Evolutionary conservation across 2,888 invertebrate species (phyloP).

Genomic region (Sarcophaga variegata): DNA sequence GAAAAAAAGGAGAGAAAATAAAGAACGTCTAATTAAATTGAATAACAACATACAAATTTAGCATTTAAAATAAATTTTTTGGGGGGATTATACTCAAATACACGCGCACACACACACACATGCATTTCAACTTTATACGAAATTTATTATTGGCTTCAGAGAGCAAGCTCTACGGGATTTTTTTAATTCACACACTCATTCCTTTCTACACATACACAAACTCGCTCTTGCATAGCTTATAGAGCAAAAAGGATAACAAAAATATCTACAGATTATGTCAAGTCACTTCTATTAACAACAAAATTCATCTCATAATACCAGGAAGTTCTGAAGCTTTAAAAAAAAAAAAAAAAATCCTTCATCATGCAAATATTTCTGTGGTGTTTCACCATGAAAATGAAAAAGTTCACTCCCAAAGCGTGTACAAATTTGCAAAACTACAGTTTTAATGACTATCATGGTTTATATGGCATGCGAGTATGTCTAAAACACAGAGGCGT

Average conservation of each 20-base stretch:
- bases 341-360: conserved; percentile 35
- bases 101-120: background rate
- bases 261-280: conserved; percentile 54
- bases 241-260: background rate
- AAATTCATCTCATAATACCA: conserved; percentile 51
- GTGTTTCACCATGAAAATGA: conserved; percentile 24
- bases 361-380: conserved; percentile 61
- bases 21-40: conserved; percentile 66
- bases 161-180: conserved; percentile 56
- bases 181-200: too few species aligned
- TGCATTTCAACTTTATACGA: background rate
- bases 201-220: too few species aligned
- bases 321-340: conserved; percentile 15
- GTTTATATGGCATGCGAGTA: conserved; percentile 6
- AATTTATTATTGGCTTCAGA: conserved; percentile 63
- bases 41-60: conserved; percentile 38
- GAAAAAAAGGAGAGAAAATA: background rate
- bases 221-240: too few species aligned
- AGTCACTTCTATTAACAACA: conserved; percentile 61
- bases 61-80: conserved; percentile 19
- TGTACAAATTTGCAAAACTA: conserved; percentile 57
- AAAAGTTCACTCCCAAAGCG: conserved; percentile 45
- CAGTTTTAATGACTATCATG: conserved; percentile 51
- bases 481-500: conserved; percentile 20
- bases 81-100: conserved; percentile 8